Conservation (phyloP, 2,888 invertebrate genomes). For the Cryptus viduatorius region DNA sequence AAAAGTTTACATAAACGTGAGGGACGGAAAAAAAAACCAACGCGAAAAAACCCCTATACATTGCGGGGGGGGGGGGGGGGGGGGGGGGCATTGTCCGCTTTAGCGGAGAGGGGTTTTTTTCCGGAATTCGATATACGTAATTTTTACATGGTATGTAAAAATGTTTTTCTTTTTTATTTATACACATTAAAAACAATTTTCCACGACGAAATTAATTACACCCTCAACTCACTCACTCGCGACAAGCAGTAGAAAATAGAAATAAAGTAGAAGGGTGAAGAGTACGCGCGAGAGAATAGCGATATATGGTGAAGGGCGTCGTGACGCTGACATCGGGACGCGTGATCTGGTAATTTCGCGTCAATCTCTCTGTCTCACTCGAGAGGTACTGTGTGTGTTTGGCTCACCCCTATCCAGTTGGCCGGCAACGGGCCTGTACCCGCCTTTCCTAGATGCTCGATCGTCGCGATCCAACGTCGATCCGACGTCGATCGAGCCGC, state of each 20-base stretch:
- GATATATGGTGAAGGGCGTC: constrained; percentile 27
- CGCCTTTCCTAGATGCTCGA: constrained; percentile 35
- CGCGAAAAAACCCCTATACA: background rate
- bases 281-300: background rate
- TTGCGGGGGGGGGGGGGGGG: too few relatives aligned
- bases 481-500: constrained; percentile 48
- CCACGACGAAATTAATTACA: background rate
- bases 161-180: too few relatives aligned
- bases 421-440: background rate
- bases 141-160: too few relatives aligned
- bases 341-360: constrained; percentile 50
- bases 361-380: constrained; percentile 48
- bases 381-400: constrained; percentile 3
- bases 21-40: background rate
- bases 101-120: background rate
- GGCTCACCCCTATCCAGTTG: constrained; percentile 15
- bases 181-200: background rate
- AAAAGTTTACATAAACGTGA: background rate
- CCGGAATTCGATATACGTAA: background rate
- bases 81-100: too few relatives aligned
- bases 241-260: constrained; percentile 5
- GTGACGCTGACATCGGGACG: constrained; percentile 32
- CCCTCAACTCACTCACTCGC: background rate
- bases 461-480: constrained; percentile 36
- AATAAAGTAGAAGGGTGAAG: constrained; percentile 16